Evolutionary conservation across 2,888 invertebrate genomes (phyloP).

Genomic region (Drosophila diplacantha): DNA sequence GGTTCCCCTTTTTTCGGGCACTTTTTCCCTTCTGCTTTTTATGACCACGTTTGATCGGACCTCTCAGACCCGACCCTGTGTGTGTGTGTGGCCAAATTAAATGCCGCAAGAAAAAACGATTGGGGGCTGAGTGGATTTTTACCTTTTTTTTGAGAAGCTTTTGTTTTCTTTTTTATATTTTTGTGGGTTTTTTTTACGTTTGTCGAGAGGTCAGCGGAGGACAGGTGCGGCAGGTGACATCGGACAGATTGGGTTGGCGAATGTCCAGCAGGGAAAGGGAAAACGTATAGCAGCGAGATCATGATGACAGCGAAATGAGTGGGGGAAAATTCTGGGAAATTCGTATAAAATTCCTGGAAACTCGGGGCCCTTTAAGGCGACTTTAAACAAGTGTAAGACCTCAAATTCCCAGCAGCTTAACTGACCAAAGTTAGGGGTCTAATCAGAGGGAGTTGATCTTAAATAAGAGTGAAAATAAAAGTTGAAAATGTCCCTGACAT

Average conservation of each 20-base stretch:
- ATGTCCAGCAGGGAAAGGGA: background rate
- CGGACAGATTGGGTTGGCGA: conserved; percentile 36
- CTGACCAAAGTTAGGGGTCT: no score
- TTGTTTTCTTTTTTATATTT: conserved; percentile 7
- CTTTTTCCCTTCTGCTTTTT: conserved; percentile 32
- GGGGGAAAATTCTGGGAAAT: background rate
- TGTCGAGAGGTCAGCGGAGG: conserved; percentile 29
- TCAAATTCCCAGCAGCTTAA: no score
- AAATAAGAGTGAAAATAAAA: background rate
- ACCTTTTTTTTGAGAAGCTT: conserved; percentile 21
- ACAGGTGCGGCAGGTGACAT: conserved; percentile 40
- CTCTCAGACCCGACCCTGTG: conserved; percentile 14
- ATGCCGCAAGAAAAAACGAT: conserved; percentile 44
- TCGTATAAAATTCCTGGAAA: background rate
- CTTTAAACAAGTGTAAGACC: background rate
- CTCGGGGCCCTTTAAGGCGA: background rate
- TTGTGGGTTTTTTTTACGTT: background rate
- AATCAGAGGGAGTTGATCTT: background rate
- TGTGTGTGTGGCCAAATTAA: conserved; percentile 44
- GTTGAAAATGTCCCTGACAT: background rate
- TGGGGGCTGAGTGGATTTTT: conserved; percentile 32
- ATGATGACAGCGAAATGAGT: conserved; percentile 15
- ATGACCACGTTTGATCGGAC: conserved; percentile 36
- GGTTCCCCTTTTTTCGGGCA: conserved; percentile 6
- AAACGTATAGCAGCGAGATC: conserved; percentile 5